Evolutionary conservation across 2,888 invertebrate species (phyloP).

Genomic region (Tromatobia lineatoria): DNA sequence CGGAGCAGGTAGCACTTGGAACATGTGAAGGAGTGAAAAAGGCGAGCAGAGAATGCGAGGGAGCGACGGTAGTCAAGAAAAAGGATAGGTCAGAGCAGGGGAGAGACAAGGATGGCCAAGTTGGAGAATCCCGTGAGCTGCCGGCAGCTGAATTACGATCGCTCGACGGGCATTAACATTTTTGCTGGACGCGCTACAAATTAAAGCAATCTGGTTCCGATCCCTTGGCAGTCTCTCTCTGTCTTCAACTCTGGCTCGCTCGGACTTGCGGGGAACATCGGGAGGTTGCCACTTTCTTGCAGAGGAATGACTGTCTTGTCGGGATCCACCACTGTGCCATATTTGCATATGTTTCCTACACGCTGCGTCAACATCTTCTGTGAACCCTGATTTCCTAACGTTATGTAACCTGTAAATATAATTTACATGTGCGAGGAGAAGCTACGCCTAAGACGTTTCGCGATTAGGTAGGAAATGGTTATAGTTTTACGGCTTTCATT

Average conservation of each 20-base stretch:
- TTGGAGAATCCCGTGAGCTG: conserved; percentile 56
- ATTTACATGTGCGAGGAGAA: not conserved
- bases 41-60: conserved; percentile 67
- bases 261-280: not conserved
- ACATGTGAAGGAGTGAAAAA: conserved; percentile 45
- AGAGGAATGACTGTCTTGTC: conserved; percentile 8
- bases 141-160: conserved; percentile 81
- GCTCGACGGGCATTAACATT: conserved; percentile 82
- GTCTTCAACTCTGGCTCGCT: conserved; percentile 67
- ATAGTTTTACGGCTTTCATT: too few species aligned
- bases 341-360: conserved; percentile 8
- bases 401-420: not conserved
- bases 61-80: conserved; percentile 14
- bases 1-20: conserved; percentile 15
- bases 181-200: conserved; percentile 82
- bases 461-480: too few species aligned
- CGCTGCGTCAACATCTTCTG: not conserved
- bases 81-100: conserved; percentile 39
- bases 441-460: too few species aligned
- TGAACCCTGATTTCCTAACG: not conserved
- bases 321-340: conserved; percentile 2
- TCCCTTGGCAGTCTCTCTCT: conserved; percentile 68
- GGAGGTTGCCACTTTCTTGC: not conserved
- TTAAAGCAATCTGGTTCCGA: conserved; percentile 82
- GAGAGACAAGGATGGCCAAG: conserved; percentile 28